These are phyloP conservation scores for Temnothorax longispinosus DNA, from an alignment of 1,140 invertebrate species.

Conservation along the genomic window DNA sequence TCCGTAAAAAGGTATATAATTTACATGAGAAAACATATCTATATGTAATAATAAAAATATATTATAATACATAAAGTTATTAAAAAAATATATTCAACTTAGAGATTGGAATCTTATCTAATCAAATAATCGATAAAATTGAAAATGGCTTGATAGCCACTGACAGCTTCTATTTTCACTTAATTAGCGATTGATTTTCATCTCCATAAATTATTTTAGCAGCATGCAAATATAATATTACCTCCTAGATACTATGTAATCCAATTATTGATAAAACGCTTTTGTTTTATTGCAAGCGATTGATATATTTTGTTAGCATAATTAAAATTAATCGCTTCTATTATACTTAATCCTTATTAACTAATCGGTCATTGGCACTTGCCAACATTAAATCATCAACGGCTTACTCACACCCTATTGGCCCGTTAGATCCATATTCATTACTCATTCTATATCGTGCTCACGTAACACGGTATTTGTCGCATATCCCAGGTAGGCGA, in stretches of 20 bases:
- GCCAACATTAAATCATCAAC: slow-evolving; percentile 26
- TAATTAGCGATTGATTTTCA: neutral
- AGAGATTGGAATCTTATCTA: neutral
- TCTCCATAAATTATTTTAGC: neutral
- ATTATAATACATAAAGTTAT: neutral
- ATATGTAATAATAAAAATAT: neutral
- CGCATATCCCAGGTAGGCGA: slow-evolving; percentile 26
- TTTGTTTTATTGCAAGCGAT: neutral
- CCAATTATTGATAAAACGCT: neutral
- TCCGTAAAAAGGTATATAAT: neutral
- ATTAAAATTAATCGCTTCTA: neutral
- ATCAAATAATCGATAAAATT: neutral
- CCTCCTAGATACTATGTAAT: neutral
- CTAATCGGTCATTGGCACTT: neutral
- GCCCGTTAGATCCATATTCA: slow-evolving; percentile 9
- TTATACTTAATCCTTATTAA: neutral
- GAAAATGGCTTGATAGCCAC: neutral
- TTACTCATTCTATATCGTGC: neutral
- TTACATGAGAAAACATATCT: neutral
- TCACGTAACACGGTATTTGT: slow-evolving; percentile 23
- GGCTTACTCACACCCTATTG: neutral
- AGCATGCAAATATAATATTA: neutral
- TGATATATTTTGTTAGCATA: neutral
- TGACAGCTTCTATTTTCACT: neutral
- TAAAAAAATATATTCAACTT: neutral